A percentile compares a stretch with the other conserved stretches of the same genome.
Conservation (phyloP, 2,113 vertebrate genomes). For the Hypanus sabinus region DNA sequence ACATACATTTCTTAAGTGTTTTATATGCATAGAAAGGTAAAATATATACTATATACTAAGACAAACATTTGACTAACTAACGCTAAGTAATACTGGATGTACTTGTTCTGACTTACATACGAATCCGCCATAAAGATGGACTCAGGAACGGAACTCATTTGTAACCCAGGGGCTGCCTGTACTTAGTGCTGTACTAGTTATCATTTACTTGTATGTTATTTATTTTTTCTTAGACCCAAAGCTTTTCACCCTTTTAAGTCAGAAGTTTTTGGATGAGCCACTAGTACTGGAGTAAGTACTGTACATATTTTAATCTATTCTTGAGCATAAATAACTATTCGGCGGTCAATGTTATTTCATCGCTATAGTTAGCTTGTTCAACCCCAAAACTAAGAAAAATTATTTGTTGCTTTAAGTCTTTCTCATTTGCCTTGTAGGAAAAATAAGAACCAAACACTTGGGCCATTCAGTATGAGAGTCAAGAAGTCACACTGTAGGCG, state of each 20-base stretch:
- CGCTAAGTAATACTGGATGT: too few relatives aligned
- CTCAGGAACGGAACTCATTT: too few relatives aligned
- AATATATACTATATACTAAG: too few relatives aligned
- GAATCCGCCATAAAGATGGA: too few relatives aligned
- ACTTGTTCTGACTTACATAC: too few relatives aligned
- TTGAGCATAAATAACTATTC: not conserved
- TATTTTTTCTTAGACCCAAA: conserved; percentile 59
- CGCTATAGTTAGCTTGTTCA: not conserved
- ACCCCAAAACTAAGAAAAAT: not conserved
- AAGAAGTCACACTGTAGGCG: too few relatives aligned
- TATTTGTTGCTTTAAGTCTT: not conserved
- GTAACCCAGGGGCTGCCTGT: too few relatives aligned
- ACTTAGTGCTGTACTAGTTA: not conserved
- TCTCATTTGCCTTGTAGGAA: not conserved
- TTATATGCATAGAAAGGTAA: too few relatives aligned
- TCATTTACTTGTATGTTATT: not conserved
- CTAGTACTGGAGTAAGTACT: conserved; percentile 93
- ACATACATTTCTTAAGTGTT: too few relatives aligned
- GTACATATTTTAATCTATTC: not conserved
- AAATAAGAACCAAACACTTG: not conserved
- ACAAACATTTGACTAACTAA: too few relatives aligned
- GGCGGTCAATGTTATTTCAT: not conserved
- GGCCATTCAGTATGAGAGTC: too few relatives aligned
- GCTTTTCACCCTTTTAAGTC: conserved; percentile 62
- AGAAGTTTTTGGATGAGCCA: conserved; percentile 81